These are phyloP conservation scores for Meandrusa payeni DNA, from an alignment of 2,888 invertebrate genomes.

Conservation along the genomic window DNA sequence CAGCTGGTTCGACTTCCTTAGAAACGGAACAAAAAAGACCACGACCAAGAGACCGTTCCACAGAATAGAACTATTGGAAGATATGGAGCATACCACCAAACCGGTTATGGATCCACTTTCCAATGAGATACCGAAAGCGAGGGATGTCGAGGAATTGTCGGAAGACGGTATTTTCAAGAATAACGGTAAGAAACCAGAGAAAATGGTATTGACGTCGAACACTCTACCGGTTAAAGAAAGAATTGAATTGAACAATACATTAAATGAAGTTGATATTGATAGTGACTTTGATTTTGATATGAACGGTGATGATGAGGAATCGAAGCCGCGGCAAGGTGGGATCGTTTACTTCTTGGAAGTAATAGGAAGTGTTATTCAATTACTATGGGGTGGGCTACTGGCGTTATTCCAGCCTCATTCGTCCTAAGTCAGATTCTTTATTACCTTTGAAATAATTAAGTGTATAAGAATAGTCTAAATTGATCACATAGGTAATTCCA, in stretches of 20 bases:
- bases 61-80: constrained; percentile 53
- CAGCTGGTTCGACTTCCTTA: constrained; percentile 62
- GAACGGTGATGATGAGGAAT: constrained; percentile 30
- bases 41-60: constrained; percentile 43
- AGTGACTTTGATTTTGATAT: constrained; percentile 40
- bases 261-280: constrained; percentile 35
- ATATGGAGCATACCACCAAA: constrained; percentile 37
- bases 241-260: constrained; percentile 33
- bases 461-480: no score
- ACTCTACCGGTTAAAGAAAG: constrained; percentile 44
- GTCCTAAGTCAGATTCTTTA: background rate
- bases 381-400: constrained; percentile 55
- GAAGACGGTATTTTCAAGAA: constrained; percentile 43
- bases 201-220: constrained; percentile 53
- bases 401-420: constrained; percentile 42
- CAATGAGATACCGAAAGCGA: constrained; percentile 46
- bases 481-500: no score
- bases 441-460: no score
- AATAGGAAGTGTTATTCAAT: constrained; percentile 53
- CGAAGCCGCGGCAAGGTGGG: constrained; percentile 41
- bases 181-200: constrained; percentile 61
- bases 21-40: no score
- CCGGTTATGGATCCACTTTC: constrained; percentile 40
- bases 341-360: constrained; percentile 55
- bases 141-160: constrained; percentile 64